Evolutionary conservation across 2,113 vertebrate species (phyloP).

Genomic region (Pterophyllum scalare): DNA sequence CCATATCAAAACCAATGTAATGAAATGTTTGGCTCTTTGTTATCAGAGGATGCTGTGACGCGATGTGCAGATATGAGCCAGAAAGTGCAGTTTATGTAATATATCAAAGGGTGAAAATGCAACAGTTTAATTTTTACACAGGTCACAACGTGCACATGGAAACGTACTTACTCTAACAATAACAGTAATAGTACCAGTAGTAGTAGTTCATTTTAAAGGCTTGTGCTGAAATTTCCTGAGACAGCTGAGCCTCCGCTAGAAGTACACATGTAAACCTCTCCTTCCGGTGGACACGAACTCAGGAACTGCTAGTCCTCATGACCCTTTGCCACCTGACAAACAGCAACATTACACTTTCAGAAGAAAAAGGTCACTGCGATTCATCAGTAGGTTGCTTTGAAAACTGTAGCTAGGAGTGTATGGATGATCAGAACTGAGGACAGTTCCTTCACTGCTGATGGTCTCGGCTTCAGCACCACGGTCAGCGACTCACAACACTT

Average conservation of each 20-base stretch:
- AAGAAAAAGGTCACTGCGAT: background rate
- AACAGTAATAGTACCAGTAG: too few species aligned
- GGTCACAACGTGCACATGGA: too few species aligned
- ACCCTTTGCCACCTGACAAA: background rate
- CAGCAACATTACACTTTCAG: background rate
- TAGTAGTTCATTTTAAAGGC: too few species aligned
- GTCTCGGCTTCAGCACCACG: conserved; percentile 54
- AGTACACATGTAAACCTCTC: background rate
- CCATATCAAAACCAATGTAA: background rate
- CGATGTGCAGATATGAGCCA: background rate
- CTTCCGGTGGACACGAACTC: accelerated
- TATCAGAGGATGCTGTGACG: background rate
- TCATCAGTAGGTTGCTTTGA: background rate
- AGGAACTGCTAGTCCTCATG: accelerated
- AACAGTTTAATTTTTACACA: too few species aligned
- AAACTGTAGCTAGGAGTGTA: background rate
- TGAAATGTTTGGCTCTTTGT: background rate
- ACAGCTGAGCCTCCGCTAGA: background rate
- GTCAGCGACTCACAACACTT: conserved; percentile 2
- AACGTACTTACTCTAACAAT: too few species aligned
- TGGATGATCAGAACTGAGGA: conserved; percentile 8
- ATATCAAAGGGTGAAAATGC: too few species aligned
- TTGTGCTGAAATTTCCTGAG: too few species aligned
- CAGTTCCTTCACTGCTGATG: background rate
- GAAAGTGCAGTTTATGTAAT: too few species aligned